A percentile compares a stretch with the other conserved stretches of the same genome.
phyloP scores from a whole-genome alignment of 2,797 vertebrate genomes.

The Clangula hyemalis region DNA sequence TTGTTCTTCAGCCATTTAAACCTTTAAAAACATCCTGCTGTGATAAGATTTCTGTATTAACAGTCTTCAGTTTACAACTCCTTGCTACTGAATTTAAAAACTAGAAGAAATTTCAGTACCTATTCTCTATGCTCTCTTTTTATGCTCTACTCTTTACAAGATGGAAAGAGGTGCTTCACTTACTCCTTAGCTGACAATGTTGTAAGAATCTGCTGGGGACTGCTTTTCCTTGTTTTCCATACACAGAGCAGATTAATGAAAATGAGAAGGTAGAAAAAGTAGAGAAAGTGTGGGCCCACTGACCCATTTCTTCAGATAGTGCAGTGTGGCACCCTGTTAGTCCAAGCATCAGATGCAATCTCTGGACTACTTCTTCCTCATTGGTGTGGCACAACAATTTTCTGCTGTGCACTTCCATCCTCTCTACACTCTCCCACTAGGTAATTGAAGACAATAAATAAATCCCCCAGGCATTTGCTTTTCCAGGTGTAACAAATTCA shows the following conservation, averaged over 20 bases:
- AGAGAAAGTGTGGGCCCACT: background rate
- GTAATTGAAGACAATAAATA: background rate
- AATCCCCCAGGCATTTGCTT: background rate
- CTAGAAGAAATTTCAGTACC: background rate
- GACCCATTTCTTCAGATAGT: background rate
- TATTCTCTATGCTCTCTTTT: background rate
- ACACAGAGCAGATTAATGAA: background rate
- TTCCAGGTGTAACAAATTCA: background rate
- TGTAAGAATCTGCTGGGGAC: background rate
- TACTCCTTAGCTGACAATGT: background rate
- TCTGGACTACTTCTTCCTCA: background rate
- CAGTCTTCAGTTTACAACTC: background rate
- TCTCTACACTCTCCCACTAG: background rate
- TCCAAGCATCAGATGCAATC: background rate
- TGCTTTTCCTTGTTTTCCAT: background rate
- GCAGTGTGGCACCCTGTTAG: background rate
- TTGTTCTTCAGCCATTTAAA: background rate
- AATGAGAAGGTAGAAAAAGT: background rate
- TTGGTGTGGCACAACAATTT: background rate
- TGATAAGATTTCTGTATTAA: background rate
- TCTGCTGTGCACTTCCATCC: background rate
- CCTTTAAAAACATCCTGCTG: background rate
- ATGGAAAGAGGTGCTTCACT: background rate
- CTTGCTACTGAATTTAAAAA: background rate
- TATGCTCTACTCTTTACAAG: background rate